Conservation (phyloP, 2,888 invertebrate species). For the Dyspetes luteomarginatus region DNA sequence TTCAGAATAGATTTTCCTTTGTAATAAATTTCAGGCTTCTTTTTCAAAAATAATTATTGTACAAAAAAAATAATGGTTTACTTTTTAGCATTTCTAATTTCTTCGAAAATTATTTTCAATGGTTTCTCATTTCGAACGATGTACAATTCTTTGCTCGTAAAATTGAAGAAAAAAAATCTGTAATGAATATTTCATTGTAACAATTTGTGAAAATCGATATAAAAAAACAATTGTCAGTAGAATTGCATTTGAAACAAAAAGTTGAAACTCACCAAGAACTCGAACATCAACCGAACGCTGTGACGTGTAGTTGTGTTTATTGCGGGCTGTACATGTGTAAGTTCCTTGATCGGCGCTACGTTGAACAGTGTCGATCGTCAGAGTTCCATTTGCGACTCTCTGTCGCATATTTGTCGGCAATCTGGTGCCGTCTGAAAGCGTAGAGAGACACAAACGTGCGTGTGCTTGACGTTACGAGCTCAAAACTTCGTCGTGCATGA, state of each 20-base stretch:
- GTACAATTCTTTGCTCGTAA: not conserved
- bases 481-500: too few relatives aligned
- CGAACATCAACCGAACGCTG: constrained; percentile 82
- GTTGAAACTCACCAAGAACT: constrained; percentile 82
- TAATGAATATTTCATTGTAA: not conserved
- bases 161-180: constrained; percentile 3
- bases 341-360: constrained; percentile 84
- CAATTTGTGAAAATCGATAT: too few relatives aligned
- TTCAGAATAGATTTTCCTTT: too few relatives aligned
- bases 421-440: constrained; percentile 82
- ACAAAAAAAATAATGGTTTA: too few relatives aligned
- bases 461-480: not conserved
- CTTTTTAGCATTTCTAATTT: too few relatives aligned
- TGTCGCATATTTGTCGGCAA: constrained; percentile 86
- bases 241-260: constrained; percentile 9
- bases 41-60: too few relatives aligned
- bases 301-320: constrained; percentile 83
- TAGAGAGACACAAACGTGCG: not conserved
- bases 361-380: constrained; percentile 85
- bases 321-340: constrained; percentile 85
- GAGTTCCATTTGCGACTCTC: constrained; percentile 84
- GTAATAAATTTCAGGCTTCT: too few relatives aligned
- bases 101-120: too few relatives aligned
- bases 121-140: too few relatives aligned
- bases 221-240: constrained; percentile 14